These are phyloP conservation scores for Leiothrix lutea DNA, from an alignment of 2,113 vertebrate species.

Conservation along the genomic window DNA sequence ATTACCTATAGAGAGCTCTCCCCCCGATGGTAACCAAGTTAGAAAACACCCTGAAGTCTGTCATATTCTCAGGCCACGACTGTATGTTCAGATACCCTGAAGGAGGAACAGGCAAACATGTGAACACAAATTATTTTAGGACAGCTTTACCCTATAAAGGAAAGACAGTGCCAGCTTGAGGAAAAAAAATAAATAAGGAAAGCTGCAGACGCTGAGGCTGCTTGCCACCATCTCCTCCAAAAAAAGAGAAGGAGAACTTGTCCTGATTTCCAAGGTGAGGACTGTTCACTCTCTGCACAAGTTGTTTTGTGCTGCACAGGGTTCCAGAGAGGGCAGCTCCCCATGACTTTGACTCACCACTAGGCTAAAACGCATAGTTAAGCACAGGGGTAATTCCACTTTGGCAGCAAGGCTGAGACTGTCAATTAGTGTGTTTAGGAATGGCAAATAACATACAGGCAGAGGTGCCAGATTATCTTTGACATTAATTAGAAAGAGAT, in stretches of 20 bases:
- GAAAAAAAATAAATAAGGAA: background rate
- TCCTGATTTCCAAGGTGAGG: background rate
- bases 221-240: background rate
- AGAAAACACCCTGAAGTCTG: constrained; percentile 93
- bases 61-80: constrained; percentile 98
- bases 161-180: background rate
- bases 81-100: constrained; percentile 97
- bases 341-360: background rate
- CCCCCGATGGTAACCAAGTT: constrained; percentile 94
- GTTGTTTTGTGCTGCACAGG: background rate
- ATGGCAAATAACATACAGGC: background rate
- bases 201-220: background rate
- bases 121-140: background rate
- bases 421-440: background rate
- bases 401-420: background rate
- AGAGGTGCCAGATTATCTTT: background rate
- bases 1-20: constrained; percentile 91
- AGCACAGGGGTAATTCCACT: background rate
- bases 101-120: background rate
- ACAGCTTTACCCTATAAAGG: background rate
- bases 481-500: background rate
- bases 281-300: background rate
- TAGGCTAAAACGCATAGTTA: background rate
- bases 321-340: background rate
- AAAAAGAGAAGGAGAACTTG: background rate